Evolutionary conservation across 2,113 vertebrate species (phyloP), one percentile per base, ranked within the genome.

Genomic region (Seriola rivoliana): DNA sequence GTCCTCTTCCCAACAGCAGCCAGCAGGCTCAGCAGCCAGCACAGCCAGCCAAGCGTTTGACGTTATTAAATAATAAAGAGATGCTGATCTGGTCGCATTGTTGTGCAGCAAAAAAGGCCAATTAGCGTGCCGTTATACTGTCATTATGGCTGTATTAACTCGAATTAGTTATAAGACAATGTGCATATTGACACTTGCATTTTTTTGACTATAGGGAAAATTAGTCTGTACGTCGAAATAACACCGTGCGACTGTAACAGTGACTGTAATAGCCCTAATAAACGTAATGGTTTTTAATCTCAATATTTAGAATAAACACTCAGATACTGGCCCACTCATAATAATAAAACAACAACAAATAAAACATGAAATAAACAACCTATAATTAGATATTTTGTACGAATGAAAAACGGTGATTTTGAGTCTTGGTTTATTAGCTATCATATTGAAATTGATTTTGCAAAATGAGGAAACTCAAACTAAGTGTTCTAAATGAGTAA

Each of bases 31-130:
- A 82, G 89, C 88, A 77, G 96, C 95, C 97, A 95, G 96, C 96
- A 94, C 96, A 95, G 95, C 91, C 96, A 96, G 96, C 94, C 94
- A 97, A 97, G 97, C 96, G 95, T 97, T 96, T 97, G 96, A 97
- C 96, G 94, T 97, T 97, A 97, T 98, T 98, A 97, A 98, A 98
- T 97, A 96, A 98, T 97, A 98, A 99, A 97, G 96, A 97, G 95
- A 97, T 96, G 96, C 95, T 96, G 96, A 96, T 97, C 96, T 96
- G 96, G 23, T n/a, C 19, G 85, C 96, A 96, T 96, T 97, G 97
- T 97, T 96, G 95, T 91, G 89, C 81, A 82, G 94, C 93, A 96
- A 96, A 96, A 96, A 96, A 93, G 96, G 95, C 94, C 96, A 97
- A 97, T 99, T 97, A 97, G 90, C 94, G 94, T 92, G 94, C 94